These are phyloP conservation scores for Terrapene triunguis DNA, from an alignment of 2,113 vertebrate genomes.

Conservation along the genomic window DNA sequence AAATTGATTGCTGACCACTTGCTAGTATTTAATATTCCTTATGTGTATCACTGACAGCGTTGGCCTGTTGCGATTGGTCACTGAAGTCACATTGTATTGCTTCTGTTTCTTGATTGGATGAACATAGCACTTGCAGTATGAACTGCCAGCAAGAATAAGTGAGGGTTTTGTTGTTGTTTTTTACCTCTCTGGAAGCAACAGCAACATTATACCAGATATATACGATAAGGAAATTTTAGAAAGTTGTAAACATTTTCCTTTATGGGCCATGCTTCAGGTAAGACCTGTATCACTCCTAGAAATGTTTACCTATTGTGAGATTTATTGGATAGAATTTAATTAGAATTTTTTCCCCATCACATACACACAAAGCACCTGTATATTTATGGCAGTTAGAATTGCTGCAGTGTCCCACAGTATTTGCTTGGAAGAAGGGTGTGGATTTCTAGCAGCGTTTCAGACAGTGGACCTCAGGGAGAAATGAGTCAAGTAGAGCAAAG, in stretches of 20 bases:
- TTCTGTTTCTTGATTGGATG: neutral
- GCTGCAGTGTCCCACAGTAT: no score
- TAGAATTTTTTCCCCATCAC: neutral
- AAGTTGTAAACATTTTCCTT: accelerated
- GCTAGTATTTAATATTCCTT: neutral
- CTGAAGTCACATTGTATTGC: no score
- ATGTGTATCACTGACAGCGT: neutral
- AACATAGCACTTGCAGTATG: neutral
- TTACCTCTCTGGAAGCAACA: neutral
- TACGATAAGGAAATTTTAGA: neutral
- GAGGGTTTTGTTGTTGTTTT: neutral
- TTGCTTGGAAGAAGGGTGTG: no score
- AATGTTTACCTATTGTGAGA: neutral
- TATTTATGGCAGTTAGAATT: no score
- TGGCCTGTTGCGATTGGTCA: no score
- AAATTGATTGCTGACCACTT: accelerated
- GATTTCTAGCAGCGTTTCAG: no score
- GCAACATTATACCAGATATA: neutral
- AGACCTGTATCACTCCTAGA: neutral
- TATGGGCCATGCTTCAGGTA: neutral
- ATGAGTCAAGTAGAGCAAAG: no score
- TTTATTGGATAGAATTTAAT: neutral
- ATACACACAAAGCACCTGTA: neutral
- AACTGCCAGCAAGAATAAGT: neutral
- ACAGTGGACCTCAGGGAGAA: no score